phyloP scores from a whole-genome alignment of 2,113 vertebrate species.

The Galemys pyrenaicus region DNA sequence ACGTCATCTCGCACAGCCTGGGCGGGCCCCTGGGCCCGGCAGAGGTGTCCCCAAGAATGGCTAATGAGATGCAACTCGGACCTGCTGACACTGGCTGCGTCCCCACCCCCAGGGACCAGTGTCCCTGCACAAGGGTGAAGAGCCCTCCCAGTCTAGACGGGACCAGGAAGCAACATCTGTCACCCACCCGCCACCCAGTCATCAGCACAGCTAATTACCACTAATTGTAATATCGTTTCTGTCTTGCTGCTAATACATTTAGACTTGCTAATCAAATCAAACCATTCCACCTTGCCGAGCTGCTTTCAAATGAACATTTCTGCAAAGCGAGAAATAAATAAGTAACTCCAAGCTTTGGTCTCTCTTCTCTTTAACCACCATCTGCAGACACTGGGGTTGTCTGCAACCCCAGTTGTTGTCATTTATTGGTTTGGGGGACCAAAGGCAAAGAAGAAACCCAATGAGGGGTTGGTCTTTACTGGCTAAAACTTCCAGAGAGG shows the following conservation, averaged over 20 bases:
- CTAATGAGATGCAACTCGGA: not conserved
- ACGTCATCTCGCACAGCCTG: not conserved
- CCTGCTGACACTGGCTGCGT: not conserved
- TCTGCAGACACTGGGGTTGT: slow-evolving; percentile 39
- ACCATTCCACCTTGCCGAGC: slow-evolving; percentile 78
- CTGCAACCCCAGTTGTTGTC: not conserved
- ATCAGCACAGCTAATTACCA: slow-evolving; percentile 84
- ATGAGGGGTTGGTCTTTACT: not conserved
- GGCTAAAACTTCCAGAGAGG: not conserved
- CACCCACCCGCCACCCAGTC: slow-evolving; percentile 71
- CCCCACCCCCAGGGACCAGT: slow-evolving; percentile 21
- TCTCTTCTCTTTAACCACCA: not conserved
- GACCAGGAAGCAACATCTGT: slow-evolving; percentile 78
- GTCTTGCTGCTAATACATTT: slow-evolving; percentile 86
- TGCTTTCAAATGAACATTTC: slow-evolving; percentile 81
- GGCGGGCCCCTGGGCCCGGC: not conserved
- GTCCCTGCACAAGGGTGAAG: slow-evolving; percentile 58
- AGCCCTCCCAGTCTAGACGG: not conserved
- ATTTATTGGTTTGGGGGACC: slow-evolving; percentile 55
- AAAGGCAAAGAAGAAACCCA: slow-evolving; percentile 15
- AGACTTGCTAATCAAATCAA: slow-evolving; percentile 89
- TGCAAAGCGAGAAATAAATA: slow-evolving; percentile 72
- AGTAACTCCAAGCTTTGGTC: slow-evolving; percentile 61
- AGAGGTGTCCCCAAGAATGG: not conserved
- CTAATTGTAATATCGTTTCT: slow-evolving; percentile 86